These are phyloP conservation scores for Trichacis sp. DNA, from an alignment of 2,888 invertebrate species.

Conservation along the genomic window DNA sequence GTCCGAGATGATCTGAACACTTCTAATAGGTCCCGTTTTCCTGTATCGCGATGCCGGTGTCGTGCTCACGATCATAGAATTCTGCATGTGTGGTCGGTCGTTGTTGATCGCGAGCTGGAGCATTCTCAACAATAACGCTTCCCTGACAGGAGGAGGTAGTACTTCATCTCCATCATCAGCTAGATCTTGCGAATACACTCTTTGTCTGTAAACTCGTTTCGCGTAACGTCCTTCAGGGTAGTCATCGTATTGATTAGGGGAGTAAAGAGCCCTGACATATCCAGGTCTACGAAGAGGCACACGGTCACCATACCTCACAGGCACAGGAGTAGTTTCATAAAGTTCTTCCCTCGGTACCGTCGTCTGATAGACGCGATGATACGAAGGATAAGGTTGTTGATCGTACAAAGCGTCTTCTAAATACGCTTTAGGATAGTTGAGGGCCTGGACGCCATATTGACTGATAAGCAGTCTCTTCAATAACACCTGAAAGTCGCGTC, in stretches of 20 bases:
- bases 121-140: slow-evolving; percentile 80
- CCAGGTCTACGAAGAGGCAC: slow-evolving; percentile 56
- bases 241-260: slow-evolving; percentile 58
- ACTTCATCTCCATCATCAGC: slow-evolving; percentile 73
- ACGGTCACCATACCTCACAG: slow-evolving; percentile 57
- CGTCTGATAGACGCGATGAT: slow-evolving; percentile 66
- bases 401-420: slow-evolving; percentile 65
- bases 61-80: slow-evolving; percentile 66
- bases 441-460: slow-evolving; percentile 69
- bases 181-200: slow-evolving; percentile 58
- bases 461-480: slow-evolving; percentile 76
- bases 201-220: slow-evolving; percentile 63
- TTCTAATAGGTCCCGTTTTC: slow-evolving; percentile 74
- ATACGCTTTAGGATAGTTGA: slow-evolving; percentile 62
- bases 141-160: slow-evolving; percentile 78
- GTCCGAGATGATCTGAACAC: slow-evolving; percentile 80
- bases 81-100: slow-evolving; percentile 63
- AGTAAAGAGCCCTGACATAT: slow-evolving; percentile 50
- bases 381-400: slow-evolving; percentile 65
- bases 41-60: slow-evolving; percentile 67
- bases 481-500: slow-evolving; percentile 78
- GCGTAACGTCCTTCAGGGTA: slow-evolving; percentile 59
- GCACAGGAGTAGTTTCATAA: slow-evolving; percentile 37
- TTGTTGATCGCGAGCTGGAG: slow-evolving; percentile 79
- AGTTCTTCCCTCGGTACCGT: slow-evolving; percentile 54